Evolutionary conservation across 1,140 invertebrate species (phyloP).

Genomic region (Solenopsis fugax): DNA sequence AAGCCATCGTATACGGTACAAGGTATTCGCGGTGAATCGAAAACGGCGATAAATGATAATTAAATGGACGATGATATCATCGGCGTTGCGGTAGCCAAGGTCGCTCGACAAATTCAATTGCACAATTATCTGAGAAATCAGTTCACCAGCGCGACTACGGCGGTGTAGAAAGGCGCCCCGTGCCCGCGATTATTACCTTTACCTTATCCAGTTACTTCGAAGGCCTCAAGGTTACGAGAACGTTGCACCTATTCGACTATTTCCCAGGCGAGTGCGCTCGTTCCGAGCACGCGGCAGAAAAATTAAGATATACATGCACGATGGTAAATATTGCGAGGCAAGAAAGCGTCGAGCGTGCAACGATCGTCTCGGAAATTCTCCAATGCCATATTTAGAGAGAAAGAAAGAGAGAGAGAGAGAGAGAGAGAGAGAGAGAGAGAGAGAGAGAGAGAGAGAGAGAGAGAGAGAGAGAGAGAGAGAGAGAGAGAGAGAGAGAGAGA

Average conservation of each 20-base stretch:
- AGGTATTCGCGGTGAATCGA: slow-evolving; percentile 36
- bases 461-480: not conserved
- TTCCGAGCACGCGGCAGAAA: not conserved
- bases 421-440: not conserved
- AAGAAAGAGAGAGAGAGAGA: not conserved
- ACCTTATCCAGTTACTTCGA: slow-evolving; percentile 71
- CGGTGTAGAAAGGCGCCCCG: slow-evolving; percentile 74
- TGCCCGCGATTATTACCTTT: slow-evolving; percentile 70
- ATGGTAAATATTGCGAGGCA: slow-evolving; percentile 32
- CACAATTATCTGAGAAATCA: slow-evolving; percentile 78
- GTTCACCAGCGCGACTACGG: slow-evolving; percentile 72
- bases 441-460: not conserved
- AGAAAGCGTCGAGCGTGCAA: not conserved
- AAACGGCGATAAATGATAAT: slow-evolving; percentile 57
- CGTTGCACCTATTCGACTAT: slow-evolving; percentile 55
- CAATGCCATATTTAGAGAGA: slow-evolving; percentile 13
- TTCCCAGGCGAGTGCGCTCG: slow-evolving; percentile 6
- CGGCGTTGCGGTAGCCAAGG: slow-evolving; percentile 71
- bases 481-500: not conserved
- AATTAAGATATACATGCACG: slow-evolving; percentile 9
- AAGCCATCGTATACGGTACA: slow-evolving; percentile 4
- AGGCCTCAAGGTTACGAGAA: slow-evolving; percentile 71
- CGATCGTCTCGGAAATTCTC: not conserved
- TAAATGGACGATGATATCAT: slow-evolving; percentile 55
- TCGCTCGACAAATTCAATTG: slow-evolving; percentile 78